phyloP scores from a whole-genome alignment of 2,797 vertebrate genomes.

The Crenuchus spilurus region DNA sequence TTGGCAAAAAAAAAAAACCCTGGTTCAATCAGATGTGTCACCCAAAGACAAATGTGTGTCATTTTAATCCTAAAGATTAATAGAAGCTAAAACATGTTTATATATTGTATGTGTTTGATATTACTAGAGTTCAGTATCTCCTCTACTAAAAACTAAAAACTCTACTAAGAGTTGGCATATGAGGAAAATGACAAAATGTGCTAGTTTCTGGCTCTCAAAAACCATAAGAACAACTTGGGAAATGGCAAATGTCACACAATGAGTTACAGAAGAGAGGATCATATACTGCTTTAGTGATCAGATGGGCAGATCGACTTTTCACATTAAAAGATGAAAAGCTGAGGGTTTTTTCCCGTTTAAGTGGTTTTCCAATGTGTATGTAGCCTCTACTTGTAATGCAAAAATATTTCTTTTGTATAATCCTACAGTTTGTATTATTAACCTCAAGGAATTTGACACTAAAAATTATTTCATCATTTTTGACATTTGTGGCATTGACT shows the following conservation, averaged over 20 bases:
- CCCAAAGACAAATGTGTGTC: no score
- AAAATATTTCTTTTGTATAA: constrained; percentile 15
- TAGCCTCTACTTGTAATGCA: constrained; percentile 3
- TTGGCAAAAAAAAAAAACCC: no score
- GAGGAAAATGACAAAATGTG: not conserved
- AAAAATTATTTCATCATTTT: constrained; percentile 49
- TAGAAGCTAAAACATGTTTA: no score
- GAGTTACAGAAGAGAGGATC: not conserved
- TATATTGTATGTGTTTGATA: no score
- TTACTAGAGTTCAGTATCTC: not conserved
- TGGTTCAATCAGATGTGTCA: no score
- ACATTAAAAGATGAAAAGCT: not conserved
- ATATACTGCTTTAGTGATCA: not conserved
- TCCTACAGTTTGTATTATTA: constrained; percentile 28
- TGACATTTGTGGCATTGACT: constrained; percentile 51
- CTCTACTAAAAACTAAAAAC: not conserved
- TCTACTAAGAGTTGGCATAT: no score
- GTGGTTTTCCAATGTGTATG: not conserved
- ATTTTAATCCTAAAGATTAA: no score
- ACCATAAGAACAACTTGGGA: not conserved
- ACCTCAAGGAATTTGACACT: constrained; percentile 31
- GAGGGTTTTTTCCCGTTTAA: not conserved
- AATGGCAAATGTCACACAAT: not conserved
- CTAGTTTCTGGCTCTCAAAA: not conserved
- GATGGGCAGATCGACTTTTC: not conserved